Base-by-base conservation (phyloP, 2,888 invertebrate genomes). In the Flexamia atlantica region DNA sequence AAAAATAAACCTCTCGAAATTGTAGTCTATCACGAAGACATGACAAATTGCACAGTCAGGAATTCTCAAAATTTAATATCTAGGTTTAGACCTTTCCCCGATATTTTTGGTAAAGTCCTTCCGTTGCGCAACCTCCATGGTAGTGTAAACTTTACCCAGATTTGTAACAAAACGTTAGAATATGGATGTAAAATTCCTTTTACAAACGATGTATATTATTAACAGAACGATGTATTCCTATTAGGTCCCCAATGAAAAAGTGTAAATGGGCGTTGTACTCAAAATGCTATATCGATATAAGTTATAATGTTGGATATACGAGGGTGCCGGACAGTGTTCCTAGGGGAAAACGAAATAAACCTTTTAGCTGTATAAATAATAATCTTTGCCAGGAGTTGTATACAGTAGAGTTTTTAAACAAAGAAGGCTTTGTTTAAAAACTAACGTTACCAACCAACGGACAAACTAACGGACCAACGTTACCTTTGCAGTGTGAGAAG, bases 1-100 rank as follows among this genome's bases (percentile, higher is more conserved):
- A 12, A 25, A 4, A 12, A 9, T 30, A 10, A 53, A 7, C 79
- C 79, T 2, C 7, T 46, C 0, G 79, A 79, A 32, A 9, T 79
- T 25, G 50, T 50, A 1, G 1, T 20, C 0, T 79, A 79, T 20
- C 53, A 79, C 20, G 57, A 50, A 25, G 57, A 79, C n/a, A 79
- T 79, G 50, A n/a, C 1, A 1, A 79, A 79, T 7, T 53, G 30
- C 17, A 79, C 79, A 10, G 57, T 79, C 1, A 3, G 79, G 7
- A 10, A 79, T 23, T 30, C 53, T 12, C 57, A 57, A 20, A 79
- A 79, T 53, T 7, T 79, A 7, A n/a, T 79, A 32, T 79, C 79
- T 12, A 46, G 79, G 20, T 79, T 50, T 28, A 28, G 79, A 79
- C 79, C 79, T 10, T 50, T 57, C 17, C 79, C 79, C 1, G 28